Conservation (phyloP, 2,888 invertebrate species). For the Magallana nippona region DNA sequence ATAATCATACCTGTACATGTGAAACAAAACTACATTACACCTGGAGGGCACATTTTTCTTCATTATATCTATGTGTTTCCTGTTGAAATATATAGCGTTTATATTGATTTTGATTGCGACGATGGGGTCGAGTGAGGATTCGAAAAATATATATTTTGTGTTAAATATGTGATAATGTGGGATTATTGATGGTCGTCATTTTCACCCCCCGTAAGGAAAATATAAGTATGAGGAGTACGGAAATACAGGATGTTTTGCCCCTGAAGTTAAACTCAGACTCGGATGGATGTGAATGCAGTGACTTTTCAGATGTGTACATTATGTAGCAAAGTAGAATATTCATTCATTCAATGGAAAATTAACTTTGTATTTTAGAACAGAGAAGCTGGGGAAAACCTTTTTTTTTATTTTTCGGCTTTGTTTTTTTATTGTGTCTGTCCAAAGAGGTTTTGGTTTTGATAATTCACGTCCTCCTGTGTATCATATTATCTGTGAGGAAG, state of each 20-base stretch:
- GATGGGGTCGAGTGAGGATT: not conserved
- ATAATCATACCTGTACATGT: not conserved
- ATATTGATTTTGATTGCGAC: not conserved
- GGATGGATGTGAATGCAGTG: too few relatives aligned
- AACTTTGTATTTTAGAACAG: too few relatives aligned
- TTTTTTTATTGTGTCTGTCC: not conserved
- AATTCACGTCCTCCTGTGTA: not conserved
- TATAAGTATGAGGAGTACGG: not conserved
- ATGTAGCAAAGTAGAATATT: too few relatives aligned
- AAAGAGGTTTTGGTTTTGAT: not conserved
- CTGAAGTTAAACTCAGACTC: too few relatives aligned
- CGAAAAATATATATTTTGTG: not conserved
- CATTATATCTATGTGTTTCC: not conserved
- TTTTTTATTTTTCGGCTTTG: not conserved
- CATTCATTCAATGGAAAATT: too few relatives aligned
- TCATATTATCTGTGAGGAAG: constrained; percentile 1
- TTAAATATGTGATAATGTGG: constrained; percentile 24
- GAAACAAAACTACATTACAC: not conserved
- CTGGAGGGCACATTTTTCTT: not conserved
- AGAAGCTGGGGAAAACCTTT: too few relatives aligned
- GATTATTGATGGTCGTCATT: not conserved
- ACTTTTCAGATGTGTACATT: too few relatives aligned
- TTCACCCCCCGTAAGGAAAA: not conserved
- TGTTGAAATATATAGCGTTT: not conserved
- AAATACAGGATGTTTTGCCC: not conserved